Base-by-base conservation (phyloP, 2,888 invertebrate species). In the Agrotis puta region DNA sequence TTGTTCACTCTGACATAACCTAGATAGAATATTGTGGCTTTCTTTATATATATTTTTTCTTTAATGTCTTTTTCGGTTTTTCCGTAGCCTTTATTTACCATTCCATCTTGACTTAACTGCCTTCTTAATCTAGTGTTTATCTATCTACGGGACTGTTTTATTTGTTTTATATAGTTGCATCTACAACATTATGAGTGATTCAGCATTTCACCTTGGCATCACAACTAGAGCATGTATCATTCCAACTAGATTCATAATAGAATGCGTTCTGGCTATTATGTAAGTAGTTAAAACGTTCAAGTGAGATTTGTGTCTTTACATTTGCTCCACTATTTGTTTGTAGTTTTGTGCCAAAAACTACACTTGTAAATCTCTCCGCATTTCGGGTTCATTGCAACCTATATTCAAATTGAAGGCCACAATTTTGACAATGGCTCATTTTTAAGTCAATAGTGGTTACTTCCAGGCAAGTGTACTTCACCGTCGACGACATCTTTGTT, bases 181-280 rank as follows among this genome's bases (percentile, higher is more conserved):
- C 14, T 39, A 53, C 24, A 11, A 45, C 13, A n/a, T 51, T 16
- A 48, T 39, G 14, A 3, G 24, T 75, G 70, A 70, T 27, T 76
- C 70, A 76, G 47, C 48, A 14, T 57, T 56, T 22, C 51, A 62
- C 70, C 48, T 76, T 75, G 70, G 70, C 77, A 70, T 47, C 59
- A 39, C 27, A 14, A 58, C 1, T 48, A 64, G 77, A n/a, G 4
- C 61, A 39, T 58, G 14, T 45, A 33, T 58, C 24, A 50, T 45
- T 48, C 45, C 43, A 7, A 50, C 1, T 47, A 64, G 61, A 43
- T 61, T 62, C 61, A 57, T 71, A 64, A 71, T 57, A 57, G 43
- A 77, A 18, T 62, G 27, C 13, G 51, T 63, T 48, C 9, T 50
- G 14, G 9, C 48, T 45, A n/a, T 72, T 72, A 78, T 63, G 57